Evolutionary conservation across 2,797 vertebrate genomes (phyloP).

Genomic region (Gila robusta): DNA sequence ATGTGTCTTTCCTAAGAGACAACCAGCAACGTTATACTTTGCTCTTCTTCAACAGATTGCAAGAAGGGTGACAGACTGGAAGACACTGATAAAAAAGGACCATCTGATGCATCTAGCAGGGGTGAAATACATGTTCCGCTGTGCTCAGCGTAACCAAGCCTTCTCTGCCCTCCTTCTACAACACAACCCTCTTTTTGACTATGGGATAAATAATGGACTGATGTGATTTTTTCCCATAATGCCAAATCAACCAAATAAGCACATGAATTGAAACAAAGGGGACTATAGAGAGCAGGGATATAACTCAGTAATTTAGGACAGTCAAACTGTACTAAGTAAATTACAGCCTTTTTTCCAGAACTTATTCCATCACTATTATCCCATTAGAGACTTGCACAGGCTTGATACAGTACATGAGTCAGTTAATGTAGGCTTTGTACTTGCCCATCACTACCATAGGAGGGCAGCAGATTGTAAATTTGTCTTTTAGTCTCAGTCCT

Average conservation of each 20-base stretch:
- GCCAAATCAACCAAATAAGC: not conserved
- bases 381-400: not conserved
- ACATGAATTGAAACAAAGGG: not conserved
- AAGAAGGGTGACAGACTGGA: constrained; percentile 37
- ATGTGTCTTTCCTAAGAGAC: not conserved
- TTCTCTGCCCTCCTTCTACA: constrained; percentile 64
- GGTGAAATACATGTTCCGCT: constrained; percentile 64
- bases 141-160: constrained; percentile 63
- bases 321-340: not conserved
- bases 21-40: not conserved
- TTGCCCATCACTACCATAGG: not conserved
- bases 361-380: not conserved
- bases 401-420: not conserved
- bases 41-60: constrained; percentile 46
- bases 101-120: constrained; percentile 53
- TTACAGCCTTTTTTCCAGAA: not conserved
- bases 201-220: constrained; percentile 11
- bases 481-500: not conserved
- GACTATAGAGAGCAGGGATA: not conserved
- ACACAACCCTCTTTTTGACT: constrained; percentile 48
- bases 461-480: constrained; percentile 12
- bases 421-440: not conserved
- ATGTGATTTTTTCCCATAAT: not conserved
- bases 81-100: constrained; percentile 36
- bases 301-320: not conserved